Base-by-base conservation (phyloP, 2,888 invertebrate species). In the Folsomia candida region DNA sequence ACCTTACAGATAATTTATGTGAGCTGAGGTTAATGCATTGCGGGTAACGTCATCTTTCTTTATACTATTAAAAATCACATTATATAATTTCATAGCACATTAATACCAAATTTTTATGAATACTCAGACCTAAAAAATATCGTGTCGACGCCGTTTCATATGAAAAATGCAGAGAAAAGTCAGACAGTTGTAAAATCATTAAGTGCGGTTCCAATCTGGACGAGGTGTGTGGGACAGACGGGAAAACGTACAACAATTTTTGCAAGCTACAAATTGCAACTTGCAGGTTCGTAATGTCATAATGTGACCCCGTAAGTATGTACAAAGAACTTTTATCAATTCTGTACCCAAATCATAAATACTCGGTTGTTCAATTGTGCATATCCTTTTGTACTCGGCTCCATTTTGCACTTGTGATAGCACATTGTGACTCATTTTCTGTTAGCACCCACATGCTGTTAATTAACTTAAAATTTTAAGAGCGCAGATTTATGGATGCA, bases 191-290 rank as follows among this genome's bases (percentile, higher is more conserved):
- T 82, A 85, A 88, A 81, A 91, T 91, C 81, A 85, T 87, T 67
- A 88, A 89, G 73, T 83, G 83, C 70, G 81, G 81, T 28, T 78
- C 75, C 11, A 80, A 79, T 20, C 79, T 80, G 63, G 83, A 83
- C 82, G 91, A 91, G 1, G 89, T 94, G n/a, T 94, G 94, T 81
- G 94, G 94, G 1, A 93, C 93, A 6, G 94, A 94, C 81, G 93
- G 93, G 20, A 89, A 88, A 75, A 92, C 92, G 0, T 94, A 94
- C 85, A 87, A 87, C 74, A 93, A 91, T 82, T 89, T 91, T 80
- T 94, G 94, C 82, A 89, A 90, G 74, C 84, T 94, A 78, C 91
- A 91, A 81, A 88, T 91, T 71, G 93, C 93, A 24, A 90, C 91
- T 61, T 94, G 96, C 83, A 85, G 93, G 89, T 93, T 85, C 88